Percentiles rank a stretch among this genome's conserved stretches.
Conservation (phyloP, 2,888 invertebrate genomes). For the Volucella inanis region DNA sequence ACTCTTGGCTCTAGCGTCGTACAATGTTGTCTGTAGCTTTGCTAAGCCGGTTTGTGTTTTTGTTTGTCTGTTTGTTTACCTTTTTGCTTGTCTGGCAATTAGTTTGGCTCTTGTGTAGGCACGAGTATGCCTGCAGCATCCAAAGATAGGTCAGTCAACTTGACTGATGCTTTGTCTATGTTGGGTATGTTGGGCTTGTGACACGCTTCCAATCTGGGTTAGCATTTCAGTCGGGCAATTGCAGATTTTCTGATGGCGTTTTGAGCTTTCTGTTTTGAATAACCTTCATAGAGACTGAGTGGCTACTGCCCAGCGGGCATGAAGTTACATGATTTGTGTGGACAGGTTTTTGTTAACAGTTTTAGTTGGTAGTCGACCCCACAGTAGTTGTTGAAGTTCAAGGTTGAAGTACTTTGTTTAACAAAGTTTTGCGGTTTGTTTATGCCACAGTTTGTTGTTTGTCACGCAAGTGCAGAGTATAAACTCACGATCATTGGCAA, state of each 20-base stretch:
- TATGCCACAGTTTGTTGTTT: too few species aligned
- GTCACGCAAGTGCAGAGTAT: too few species aligned
- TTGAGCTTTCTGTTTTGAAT: neutral
- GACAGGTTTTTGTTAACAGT: too few species aligned
- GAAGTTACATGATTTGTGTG: neutral
- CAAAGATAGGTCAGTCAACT: conserved; percentile 67
- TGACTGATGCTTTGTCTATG: conserved; percentile 4
- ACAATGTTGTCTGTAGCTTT: neutral
- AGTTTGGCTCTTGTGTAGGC: neutral
- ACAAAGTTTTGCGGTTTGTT: neutral
- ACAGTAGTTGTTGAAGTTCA: neutral
- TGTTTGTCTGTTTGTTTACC: neutral
- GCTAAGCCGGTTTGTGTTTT: conserved; percentile 36
- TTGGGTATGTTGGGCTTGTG: neutral
- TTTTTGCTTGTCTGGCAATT: neutral
- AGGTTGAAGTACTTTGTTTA: neutral
- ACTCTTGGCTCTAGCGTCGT: neutral
- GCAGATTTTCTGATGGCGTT: neutral
- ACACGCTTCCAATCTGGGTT: conserved; percentile 7
- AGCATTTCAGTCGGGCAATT: conserved; percentile 11
- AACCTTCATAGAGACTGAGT: too few species aligned
- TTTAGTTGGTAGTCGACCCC: neutral
- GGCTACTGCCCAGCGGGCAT: too few species aligned
- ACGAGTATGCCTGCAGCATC: conserved; percentile 7
- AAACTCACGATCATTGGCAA: too few species aligned